Evolutionary conservation across 2,113 vertebrate genomes (phyloP).

Genomic region (Trogon melanurus): DNA sequence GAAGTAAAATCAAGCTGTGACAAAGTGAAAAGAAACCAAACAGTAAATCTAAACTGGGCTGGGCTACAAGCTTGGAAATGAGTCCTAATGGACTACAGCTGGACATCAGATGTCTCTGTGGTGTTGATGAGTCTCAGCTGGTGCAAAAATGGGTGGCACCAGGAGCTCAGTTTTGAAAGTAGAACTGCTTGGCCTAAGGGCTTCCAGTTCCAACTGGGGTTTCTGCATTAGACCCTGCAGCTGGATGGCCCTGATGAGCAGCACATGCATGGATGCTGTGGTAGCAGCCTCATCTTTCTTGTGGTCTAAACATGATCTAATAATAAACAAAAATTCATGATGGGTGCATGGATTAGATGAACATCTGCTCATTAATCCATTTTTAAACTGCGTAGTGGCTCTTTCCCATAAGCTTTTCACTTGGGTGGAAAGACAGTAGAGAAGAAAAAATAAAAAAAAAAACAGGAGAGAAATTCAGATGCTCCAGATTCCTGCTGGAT

Average conservation of each 20-base stretch:
- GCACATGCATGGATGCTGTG: not conserved
- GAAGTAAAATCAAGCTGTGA: not conserved
- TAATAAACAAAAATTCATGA: constrained; percentile 16
- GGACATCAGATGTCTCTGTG: not conserved
- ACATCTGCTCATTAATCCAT: constrained; percentile 38
- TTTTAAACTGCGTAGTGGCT: not conserved
- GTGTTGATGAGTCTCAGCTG: not conserved
- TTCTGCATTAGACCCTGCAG: not conserved
- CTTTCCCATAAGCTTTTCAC: not conserved
- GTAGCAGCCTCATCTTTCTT: not conserved
- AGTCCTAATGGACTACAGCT: not conserved
- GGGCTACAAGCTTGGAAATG: not conserved
- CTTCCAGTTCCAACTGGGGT: not conserved
- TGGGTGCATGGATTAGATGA: not conserved
- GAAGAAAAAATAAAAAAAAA: not conserved
- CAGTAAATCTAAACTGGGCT: not conserved
- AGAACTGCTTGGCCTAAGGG: not conserved
- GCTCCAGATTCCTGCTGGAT: not conserved
- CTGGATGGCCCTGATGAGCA: not conserved
- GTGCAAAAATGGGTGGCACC: not conserved
- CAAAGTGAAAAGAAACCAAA: not conserved
- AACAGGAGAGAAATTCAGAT: not conserved
- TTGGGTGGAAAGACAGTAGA: not conserved
- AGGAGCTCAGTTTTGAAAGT: not conserved
- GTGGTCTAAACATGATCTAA: not conserved